Conservation (phyloP, 2,888 invertebrate genomes). For the Phrixothrix hirtus region DNA sequence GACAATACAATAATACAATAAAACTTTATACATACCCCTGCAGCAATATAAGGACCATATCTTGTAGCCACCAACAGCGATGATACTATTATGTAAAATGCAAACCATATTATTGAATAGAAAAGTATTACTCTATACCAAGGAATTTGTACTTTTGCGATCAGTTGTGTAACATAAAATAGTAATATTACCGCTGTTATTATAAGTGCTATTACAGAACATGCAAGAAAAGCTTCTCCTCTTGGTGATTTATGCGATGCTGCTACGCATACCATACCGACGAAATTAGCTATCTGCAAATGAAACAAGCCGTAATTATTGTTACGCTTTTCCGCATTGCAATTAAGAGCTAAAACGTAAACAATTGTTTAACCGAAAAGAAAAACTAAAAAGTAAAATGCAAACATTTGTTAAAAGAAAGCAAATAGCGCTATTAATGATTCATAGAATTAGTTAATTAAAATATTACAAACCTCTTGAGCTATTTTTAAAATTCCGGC, state of each 20-base stretch:
- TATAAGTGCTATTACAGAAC: constrained; percentile 34
- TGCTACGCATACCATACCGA: not conserved
- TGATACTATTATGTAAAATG: constrained; percentile 35
- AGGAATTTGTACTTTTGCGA: constrained; percentile 31
- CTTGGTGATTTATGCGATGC: constrained; percentile 1
- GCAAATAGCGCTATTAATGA: not conserved
- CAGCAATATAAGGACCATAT: not conserved
- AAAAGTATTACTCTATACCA: constrained; percentile 37
- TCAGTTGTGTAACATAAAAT: constrained; percentile 28
- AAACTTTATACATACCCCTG: not conserved
- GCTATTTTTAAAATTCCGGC: not conserved
- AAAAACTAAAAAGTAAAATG: no score
- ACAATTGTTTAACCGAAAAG: no score
- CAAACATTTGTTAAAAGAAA: no score
- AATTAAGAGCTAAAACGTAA: no score
- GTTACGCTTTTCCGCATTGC: no score
- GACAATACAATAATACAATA: no score
- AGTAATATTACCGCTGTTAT: constrained; percentile 31
- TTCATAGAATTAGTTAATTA: not conserved
- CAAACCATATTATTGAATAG: constrained; percentile 27
- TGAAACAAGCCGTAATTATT: no score
- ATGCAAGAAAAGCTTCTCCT: constrained; percentile 38
- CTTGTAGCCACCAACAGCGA: constrained; percentile 17
- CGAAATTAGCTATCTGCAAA: not conserved
- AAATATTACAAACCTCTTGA: not conserved